Percentiles rank a stretch among this genome's conserved stretches.
Conservation (phyloP, 2,113 vertebrate genomes). For the Ariopsis seemanni region DNA sequence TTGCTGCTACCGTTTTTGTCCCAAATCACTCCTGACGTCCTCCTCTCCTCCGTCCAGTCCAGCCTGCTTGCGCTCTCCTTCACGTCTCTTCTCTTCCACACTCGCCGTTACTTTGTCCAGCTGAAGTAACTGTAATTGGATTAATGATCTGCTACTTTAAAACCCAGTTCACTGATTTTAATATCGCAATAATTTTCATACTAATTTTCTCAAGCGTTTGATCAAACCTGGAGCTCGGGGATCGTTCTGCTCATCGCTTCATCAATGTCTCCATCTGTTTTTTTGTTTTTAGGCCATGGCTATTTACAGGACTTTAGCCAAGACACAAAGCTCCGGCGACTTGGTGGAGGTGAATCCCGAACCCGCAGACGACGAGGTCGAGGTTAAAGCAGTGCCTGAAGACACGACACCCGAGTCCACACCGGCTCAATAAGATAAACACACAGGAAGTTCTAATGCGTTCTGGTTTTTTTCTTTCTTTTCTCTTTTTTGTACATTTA, state of each 20-base stretch:
- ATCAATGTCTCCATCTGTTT: not conserved
- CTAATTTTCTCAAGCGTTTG: not conserved
- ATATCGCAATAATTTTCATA: not conserved
- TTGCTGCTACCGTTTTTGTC: too few species aligned
- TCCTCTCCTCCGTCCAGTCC: too few species aligned
- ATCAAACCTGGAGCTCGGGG: not conserved
- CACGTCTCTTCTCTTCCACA: too few species aligned
- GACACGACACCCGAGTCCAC: not conserved
- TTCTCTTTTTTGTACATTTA: not conserved
- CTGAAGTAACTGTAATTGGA: too few species aligned
- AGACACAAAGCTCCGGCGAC: conserved; percentile 38
- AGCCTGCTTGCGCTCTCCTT: too few species aligned
- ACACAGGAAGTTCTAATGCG: too few species aligned
- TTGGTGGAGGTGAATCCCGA: not conserved
- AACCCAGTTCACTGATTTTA: not conserved
- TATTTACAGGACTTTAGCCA: conserved; percentile 67
- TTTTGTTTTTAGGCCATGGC: conserved; percentile 67
- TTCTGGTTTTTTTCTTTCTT: not conserved
- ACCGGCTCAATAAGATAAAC: not conserved
- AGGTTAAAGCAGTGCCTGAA: conserved; percentile 7
- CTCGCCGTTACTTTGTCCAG: too few species aligned
- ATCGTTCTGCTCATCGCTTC: too few species aligned
- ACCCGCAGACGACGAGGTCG: not conserved
- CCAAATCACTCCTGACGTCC: too few species aligned
- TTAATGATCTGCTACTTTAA: not conserved